A percentile compares a stretch with the other conserved stretches of the same genome.
phyloP scores from a whole-genome alignment of 1,140 invertebrate genomes.

The Maniola jurtina region DNA sequence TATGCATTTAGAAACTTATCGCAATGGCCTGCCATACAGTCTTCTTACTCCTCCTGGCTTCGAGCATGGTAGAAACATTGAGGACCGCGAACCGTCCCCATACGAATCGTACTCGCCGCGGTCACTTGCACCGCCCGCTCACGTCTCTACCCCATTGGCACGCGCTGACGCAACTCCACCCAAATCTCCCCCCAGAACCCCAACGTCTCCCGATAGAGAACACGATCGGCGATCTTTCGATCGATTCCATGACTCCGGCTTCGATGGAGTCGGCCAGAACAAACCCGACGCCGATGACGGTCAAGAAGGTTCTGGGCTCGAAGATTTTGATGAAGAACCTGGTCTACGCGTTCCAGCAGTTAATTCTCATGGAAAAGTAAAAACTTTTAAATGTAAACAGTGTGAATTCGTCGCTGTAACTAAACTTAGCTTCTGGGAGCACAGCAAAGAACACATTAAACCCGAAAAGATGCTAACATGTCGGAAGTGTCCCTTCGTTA shows the following conservation, averaged over 20 bases:
- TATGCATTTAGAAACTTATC: constrained; percentile 60
- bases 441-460: constrained; percentile 94
- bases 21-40: constrained; percentile 57
- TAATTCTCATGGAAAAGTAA: constrained; percentile 91
- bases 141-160: constrained; percentile 66
- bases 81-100: constrained; percentile 65
- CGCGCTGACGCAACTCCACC: constrained; percentile 72
- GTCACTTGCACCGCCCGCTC: constrained; percentile 59
- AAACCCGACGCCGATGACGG: constrained; percentile 64
- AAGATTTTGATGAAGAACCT: constrained; percentile 82
- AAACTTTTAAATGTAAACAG: constrained; percentile 95
- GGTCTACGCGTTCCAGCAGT: constrained; percentile 84
- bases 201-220: constrained; percentile 58
- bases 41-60: constrained; percentile 69
- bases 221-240: constrained; percentile 52
- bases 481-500: constrained; percentile 96
- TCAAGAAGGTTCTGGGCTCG: constrained; percentile 73
- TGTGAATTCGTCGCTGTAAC: constrained; percentile 91
- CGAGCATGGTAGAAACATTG: constrained; percentile 48
- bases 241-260: constrained; percentile 63
- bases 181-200: constrained; percentile 77
- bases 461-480: constrained; percentile 95
- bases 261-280: constrained; percentile 51
- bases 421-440: constrained; percentile 96
- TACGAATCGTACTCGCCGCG: constrained; percentile 72